Conservation (phyloP, 2,888 invertebrate species). For the Callimorpha dominula region DNA sequence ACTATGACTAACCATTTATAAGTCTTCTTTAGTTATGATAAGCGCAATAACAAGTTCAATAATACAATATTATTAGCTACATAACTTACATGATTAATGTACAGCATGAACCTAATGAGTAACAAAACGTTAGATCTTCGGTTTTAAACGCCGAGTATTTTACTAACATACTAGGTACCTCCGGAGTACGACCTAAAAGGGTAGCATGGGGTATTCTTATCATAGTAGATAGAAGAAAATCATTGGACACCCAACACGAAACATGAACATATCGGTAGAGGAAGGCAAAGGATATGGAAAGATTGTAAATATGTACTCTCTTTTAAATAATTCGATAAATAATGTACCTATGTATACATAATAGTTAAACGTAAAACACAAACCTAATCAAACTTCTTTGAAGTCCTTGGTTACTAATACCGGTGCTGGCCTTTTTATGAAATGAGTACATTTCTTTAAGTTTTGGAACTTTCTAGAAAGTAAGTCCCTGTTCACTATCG, state of each 20-base stretch:
- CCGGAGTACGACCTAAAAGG: too few species aligned
- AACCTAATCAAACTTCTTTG: too few species aligned
- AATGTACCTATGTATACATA: too few species aligned
- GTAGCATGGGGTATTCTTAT: neutral
- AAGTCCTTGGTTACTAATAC: too few species aligned
- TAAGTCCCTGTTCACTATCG: too few species aligned
- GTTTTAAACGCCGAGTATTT: neutral
- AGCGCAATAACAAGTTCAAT: constrained; percentile 1
- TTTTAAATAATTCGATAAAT: too few species aligned
- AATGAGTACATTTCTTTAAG: too few species aligned
- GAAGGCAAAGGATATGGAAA: neutral
- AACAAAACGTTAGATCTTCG: neutral
- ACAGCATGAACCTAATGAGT: neutral
- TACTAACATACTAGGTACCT: neutral
- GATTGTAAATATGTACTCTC: neutral
- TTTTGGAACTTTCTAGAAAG: too few species aligned
- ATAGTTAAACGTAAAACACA: too few species aligned
- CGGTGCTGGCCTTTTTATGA: too few species aligned
- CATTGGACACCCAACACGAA: neutral
- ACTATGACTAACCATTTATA: constrained; percentile 1
- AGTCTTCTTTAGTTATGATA: neutral
- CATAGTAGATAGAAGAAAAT: neutral
- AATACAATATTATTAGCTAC: neutral
- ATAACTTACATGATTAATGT: neutral
- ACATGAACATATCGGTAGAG: neutral